Percentiles rank a stretch among this genome's conserved stretches.
phyloP scores from a whole-genome alignment of 2,888 invertebrate genomes.

The Lordiphosa fenestrarum region DNA sequence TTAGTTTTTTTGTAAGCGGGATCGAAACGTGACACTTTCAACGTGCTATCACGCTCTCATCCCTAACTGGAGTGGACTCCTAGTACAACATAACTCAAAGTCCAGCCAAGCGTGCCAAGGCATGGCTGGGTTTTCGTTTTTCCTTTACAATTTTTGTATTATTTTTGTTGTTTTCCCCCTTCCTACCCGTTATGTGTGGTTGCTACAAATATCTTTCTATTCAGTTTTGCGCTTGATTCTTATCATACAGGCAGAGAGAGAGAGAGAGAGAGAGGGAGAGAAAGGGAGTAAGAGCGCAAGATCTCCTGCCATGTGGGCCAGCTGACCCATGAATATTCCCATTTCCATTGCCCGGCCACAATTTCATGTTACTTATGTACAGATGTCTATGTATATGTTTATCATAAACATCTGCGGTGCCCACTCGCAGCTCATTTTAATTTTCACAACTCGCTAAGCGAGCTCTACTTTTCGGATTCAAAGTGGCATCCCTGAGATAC shows the following conservation, averaged over 20 bases:
- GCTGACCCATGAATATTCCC: constrained; percentile 19
- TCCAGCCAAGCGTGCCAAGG: constrained; percentile 47
- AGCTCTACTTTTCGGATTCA: constrained; percentile 24
- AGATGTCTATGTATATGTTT: not conserved
- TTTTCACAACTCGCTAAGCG: constrained; percentile 6
- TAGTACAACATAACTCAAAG: constrained; percentile 18
- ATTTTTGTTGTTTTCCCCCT: too few species aligned
- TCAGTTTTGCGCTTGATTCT: constrained; percentile 13
- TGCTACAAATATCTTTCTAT: not conserved
- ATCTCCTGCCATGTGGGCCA: constrained; percentile 18
- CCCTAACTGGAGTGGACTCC: too few species aligned
- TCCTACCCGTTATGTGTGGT: too few species aligned
- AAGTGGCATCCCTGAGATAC: constrained; percentile 10
- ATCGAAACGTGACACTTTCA: too few species aligned
- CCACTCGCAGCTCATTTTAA: constrained; percentile 10
- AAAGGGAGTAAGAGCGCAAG: too few species aligned
- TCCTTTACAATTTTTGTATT: too few species aligned
- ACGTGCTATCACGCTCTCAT: too few species aligned
- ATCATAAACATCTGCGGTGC: constrained; percentile 31
- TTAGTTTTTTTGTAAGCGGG: too few species aligned
- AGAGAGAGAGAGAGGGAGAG: not conserved
- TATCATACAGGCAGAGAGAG: constrained; percentile 1
- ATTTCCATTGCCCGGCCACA: constrained; percentile 11
- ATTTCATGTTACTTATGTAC: not conserved
- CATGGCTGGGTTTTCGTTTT: too few species aligned